These are phyloP conservation scores for Lamellibrachia columna DNA, from an alignment of 2,888 invertebrate species.

Conservation along the genomic window DNA sequence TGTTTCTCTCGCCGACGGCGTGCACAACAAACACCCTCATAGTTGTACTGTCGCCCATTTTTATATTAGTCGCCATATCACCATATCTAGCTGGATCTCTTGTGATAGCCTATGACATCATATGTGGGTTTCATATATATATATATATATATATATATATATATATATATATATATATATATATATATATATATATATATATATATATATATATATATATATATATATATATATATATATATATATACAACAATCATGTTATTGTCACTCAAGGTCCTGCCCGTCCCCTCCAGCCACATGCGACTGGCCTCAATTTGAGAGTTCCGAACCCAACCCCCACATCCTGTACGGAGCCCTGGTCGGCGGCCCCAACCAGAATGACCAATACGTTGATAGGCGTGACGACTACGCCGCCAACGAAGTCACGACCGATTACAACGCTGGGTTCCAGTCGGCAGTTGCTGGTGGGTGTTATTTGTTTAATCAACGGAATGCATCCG, in stretches of 20 bases:
- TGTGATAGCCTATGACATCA: too few species aligned
- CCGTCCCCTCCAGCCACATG: slow-evolving; percentile 50
- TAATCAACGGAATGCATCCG: not conserved
- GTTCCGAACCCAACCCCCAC: slow-evolving; percentile 52
- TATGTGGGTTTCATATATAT: too few species aligned
- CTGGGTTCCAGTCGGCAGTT: slow-evolving; percentile 59
- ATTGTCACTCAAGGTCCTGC: slow-evolving; percentile 49
- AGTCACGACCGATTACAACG: slow-evolving; percentile 60
- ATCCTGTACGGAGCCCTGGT: slow-evolving; percentile 58
- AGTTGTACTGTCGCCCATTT: too few species aligned
- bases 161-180: too few species aligned
- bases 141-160: too few species aligned
- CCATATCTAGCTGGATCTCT: too few species aligned
- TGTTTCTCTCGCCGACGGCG: not conserved
- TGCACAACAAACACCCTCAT: too few species aligned
- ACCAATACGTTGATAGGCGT: slow-evolving; percentile 51
- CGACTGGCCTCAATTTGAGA: slow-evolving; percentile 49
- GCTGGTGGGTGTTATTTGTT: slow-evolving; percentile 48
- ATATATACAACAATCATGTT: not conserved
- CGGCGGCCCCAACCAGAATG: slow-evolving; percentile 55
- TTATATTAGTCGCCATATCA: too few species aligned
- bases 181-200: too few species aligned
- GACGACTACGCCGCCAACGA: slow-evolving; percentile 55
- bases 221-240: too few species aligned
- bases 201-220: too few species aligned